Base-by-base conservation (phyloP, 1,140 invertebrate genomes). In the Cydia pomonella region DNA sequence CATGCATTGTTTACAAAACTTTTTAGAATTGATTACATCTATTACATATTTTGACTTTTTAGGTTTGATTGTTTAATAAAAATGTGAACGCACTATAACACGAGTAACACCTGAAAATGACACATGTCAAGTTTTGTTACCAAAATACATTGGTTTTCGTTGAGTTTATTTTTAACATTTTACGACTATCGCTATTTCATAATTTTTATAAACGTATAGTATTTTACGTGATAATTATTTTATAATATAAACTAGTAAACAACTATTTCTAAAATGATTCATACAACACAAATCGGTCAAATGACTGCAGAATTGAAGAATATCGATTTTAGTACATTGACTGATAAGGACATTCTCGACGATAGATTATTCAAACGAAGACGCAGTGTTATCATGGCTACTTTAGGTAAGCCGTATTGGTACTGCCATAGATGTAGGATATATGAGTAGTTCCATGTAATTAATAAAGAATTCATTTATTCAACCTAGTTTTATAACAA, bases 251-350 rank as follows among this genome's bases (percentile, higher is more conserved):
- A 23, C 21, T 23, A 59, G 18, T 23, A 59, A 10, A 59, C 21
- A 23, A 12, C 41, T 13, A 6, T 59, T 59, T 9, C 18, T 23
- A 59, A 23, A 23, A 59, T 59, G 53, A 23, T 59, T 10, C 53
- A 59, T 59, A 59, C 53, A 59, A 59, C 53, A 59, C 53, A 59
- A 59, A 23, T 59, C 7, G 53, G 53, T 59, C 7, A 59, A 23
- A 59, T 59, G 53, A 59, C 21, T n/a, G 0, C 7, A 10, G 21
- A 23, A 59, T 21, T 59, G 21, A 10, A 59, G 7, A 59, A 59
- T 23, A 23, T 23, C 18, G 53, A 59, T 59, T 59, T 59, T 23
- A 59, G 53, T 59, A 59, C 53, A 23, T n/a, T 59, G 16, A 59
- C 53, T 59, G 7, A 59, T 59, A 23, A 59, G 10, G 18, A 59